Evolutionary conservation across 2,888 invertebrate species (phyloP).

Genomic region (Nineta flava): DNA sequence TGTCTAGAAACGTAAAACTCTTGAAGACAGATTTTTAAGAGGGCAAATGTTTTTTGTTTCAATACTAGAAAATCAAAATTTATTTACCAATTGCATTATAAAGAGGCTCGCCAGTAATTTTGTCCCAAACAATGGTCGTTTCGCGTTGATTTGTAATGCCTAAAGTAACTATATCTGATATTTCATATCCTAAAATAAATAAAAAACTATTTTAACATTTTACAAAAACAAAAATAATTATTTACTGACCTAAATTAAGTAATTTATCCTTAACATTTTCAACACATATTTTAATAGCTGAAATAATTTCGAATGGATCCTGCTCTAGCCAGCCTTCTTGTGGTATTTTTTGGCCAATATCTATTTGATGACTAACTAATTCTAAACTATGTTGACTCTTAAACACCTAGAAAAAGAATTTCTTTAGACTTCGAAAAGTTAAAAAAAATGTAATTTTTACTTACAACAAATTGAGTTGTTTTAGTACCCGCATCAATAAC

Average conservation of each 20-base stretch:
- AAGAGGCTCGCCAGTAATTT: conserved; percentile 74
- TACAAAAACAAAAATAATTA: background rate
- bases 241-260: conserved; percentile 27
- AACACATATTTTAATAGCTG: conserved; percentile 65
- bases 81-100: conserved; percentile 78
- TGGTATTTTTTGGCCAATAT: conserved; percentile 63
- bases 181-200: conserved; percentile 30
- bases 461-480: conserved; percentile 70
- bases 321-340: conserved; percentile 91
- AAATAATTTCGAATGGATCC: conserved; percentile 71
- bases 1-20: background rate
- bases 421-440: too few species aligned
- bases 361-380: conserved; percentile 63
- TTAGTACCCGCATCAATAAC: conserved; percentile 96
- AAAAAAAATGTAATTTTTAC: conserved; percentile 16
- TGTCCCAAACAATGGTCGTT: conserved; percentile 94
- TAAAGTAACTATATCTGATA: conserved; percentile 60
- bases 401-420: conserved; percentile 42
- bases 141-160: conserved; percentile 97
- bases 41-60: too few species aligned
- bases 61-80: background rate
- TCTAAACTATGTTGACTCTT: conserved; percentile 63
- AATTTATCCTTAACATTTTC: conserved; percentile 53
- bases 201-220: background rate
- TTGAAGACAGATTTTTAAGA: background rate